phyloP scores from a whole-genome alignment of 2,888 invertebrate genomes.

The Yponomeuta evonymella region DNA sequence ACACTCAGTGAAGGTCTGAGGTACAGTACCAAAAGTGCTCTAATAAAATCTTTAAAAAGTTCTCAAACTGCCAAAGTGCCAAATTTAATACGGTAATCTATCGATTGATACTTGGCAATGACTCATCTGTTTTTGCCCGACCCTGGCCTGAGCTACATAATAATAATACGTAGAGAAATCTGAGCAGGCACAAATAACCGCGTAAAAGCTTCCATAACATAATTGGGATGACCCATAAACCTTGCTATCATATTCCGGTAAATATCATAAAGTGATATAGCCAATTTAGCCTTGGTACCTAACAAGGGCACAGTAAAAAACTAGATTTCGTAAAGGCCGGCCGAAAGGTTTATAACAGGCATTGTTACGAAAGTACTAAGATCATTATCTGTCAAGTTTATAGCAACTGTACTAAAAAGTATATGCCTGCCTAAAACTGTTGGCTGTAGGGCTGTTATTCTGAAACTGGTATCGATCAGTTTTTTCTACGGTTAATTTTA shows the following conservation, averaged over 20 bases:
- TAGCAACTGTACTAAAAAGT: constrained; percentile 2
- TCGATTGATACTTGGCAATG: no score
- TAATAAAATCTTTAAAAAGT: no score
- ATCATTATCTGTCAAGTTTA: constrained; percentile 6
- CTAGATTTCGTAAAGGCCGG: constrained; percentile 2
- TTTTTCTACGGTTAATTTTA: no score
- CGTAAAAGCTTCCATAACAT: neutral
- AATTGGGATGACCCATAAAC: constrained; percentile 3
- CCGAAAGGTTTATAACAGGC: neutral
- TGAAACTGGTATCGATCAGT: neutral
- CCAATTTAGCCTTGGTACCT: neutral
- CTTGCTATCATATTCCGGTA: neutral
- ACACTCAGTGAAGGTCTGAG: no score
- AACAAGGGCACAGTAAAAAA: constrained; percentile 2
- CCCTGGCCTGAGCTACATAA: no score
- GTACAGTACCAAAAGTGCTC: no score
- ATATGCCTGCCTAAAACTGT: neutral
- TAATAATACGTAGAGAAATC: neutral
- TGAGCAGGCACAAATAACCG: neutral
- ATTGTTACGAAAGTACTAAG: constrained; percentile 1
- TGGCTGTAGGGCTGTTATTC: neutral
- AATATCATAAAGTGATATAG: neutral
- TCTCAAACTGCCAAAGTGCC: no score
- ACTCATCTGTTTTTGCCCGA: no score
- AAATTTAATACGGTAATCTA: no score